Evolutionary conservation across 2,113 vertebrate genomes (phyloP), one percentile per base, ranked within the genome.

Genomic region (Pycnonotus jocosus): DNA sequence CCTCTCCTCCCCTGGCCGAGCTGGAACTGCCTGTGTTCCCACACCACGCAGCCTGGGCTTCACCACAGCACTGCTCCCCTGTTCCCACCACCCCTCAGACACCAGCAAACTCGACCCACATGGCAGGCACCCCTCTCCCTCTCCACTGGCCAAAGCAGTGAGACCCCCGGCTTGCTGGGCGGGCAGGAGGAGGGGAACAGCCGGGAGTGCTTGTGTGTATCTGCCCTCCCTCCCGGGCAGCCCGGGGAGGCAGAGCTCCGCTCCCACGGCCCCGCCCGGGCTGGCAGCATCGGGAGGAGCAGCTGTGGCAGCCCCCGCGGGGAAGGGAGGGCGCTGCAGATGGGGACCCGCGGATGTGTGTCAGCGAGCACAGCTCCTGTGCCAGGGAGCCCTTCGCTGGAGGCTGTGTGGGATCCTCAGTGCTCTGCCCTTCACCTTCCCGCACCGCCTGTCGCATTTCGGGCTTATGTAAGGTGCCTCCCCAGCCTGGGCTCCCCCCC

Each of bases 331-430:
- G 48, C 64, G 3, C 77, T 30, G 81, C 81, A 71, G 78, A 68
- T 42, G 88, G 69, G 66, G 79, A 82, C 51, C 88, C 61, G 83
- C 7, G 4, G 90, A 54, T 51, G 58, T 35, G 20, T 80, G 93
- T 40, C 85, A 92, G 93, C 5, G 1, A 80, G 79, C 86, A 12
- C 72, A 73, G 88, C 86, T 88, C 86, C 86, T 35, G 35, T 30
- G 40, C 76, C 91, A 81, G 86, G 79, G 23, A 94, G 86, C 80
- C 92, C 88, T 91, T 91, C 27, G 66, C 93, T 50, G 83, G 60
- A 81, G 89, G 87, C 82, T 92, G 28, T 21, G 82, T 30, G 62
- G 62, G 50, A 77, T 88, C n/a, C 57, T 60, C 92, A 77, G 54
- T 0, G 21, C 90, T 90, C 94, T 87, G 94, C 66, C 91, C 69